Percentiles rank a stretch among this genome's conserved stretches.
phyloP scores from a whole-genome alignment of 2,888 invertebrate species.

The Uropetala carovei region DNA sequence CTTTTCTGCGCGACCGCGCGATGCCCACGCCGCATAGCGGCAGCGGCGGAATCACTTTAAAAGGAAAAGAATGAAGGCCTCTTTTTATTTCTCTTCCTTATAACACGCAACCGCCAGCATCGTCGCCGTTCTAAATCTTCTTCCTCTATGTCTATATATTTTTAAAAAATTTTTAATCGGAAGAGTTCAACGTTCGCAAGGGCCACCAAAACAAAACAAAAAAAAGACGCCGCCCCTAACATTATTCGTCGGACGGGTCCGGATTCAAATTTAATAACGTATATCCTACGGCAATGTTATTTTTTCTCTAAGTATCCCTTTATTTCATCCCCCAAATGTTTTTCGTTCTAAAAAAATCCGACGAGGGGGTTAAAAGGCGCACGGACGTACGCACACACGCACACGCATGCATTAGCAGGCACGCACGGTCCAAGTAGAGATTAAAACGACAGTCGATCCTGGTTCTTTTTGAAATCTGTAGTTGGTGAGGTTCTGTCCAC shows the following conservation, averaged over 20 bases:
- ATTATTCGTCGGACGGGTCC: not conserved
- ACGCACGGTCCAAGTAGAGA: too few species aligned
- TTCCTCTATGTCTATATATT: not conserved
- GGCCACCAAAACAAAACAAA: not conserved
- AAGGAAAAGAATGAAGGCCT: not conserved
- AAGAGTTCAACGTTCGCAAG: not conserved
- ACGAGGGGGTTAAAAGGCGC: too few species aligned
- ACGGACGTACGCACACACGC: too few species aligned
- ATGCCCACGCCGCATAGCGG: conserved; percentile 48
- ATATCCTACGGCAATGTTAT: not conserved
- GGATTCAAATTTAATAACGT: not conserved
- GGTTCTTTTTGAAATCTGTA: too few species aligned
- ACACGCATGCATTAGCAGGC: too few species aligned
- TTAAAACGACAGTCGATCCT: too few species aligned
- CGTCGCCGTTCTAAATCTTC: not conserved
- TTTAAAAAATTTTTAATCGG: not conserved
- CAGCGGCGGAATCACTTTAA: conserved; percentile 35
- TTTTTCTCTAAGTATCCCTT: not conserved
- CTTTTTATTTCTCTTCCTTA: not conserved
- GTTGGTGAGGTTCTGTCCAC: too few species aligned
- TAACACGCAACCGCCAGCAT: not conserved
- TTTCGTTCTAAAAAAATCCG: too few species aligned
- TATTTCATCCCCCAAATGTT: not conserved
- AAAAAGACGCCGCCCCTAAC: not conserved
- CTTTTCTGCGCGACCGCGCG: not conserved